Percentiles rank a stretch among this genome's conserved stretches.
phyloP scores from a whole-genome alignment of 2,113 vertebrate genomes.

The Helogale parvula region DNA sequence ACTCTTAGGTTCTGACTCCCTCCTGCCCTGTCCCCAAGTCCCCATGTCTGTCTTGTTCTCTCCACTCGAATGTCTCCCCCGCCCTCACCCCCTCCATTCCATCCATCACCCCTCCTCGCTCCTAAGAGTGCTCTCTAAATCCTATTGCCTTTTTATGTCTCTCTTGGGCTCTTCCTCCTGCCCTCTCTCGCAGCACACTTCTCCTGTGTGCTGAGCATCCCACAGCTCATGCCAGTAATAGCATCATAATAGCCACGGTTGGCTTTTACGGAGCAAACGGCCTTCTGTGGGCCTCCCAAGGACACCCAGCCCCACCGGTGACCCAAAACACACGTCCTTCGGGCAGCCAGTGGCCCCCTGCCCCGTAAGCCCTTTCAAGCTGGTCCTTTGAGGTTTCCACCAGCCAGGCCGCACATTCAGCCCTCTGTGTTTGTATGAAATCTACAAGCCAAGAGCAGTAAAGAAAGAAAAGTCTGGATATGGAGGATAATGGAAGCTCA shows the following conservation, averaged over 20 bases:
- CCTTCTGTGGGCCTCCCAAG: neutral
- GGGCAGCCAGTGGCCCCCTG: neutral
- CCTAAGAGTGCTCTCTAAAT: constrained; percentile 52
- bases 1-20: neutral
- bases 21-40: rapidly evolving
- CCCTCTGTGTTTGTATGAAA: neutral
- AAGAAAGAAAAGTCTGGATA: neutral
- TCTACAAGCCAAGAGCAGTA: neutral
- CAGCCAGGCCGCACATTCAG: neutral
- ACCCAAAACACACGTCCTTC: neutral
- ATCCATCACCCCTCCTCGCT: neutral
- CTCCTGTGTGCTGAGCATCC: constrained; percentile 27
- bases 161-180: constrained; percentile 59
- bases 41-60: neutral
- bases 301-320: neutral
- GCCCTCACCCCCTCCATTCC: neutral
- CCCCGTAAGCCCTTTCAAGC: neutral
- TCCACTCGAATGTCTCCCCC: neutral
- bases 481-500: neutral
- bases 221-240: constrained; percentile 6
- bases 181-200: constrained; percentile 16
- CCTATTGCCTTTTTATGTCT: constrained; percentile 63
- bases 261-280: constrained; percentile 11
- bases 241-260: constrained; percentile 22
- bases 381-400: neutral